phyloP scores from a whole-genome alignment of 1,140 invertebrate genomes.

The Rhyacophila brunnea region DNA sequence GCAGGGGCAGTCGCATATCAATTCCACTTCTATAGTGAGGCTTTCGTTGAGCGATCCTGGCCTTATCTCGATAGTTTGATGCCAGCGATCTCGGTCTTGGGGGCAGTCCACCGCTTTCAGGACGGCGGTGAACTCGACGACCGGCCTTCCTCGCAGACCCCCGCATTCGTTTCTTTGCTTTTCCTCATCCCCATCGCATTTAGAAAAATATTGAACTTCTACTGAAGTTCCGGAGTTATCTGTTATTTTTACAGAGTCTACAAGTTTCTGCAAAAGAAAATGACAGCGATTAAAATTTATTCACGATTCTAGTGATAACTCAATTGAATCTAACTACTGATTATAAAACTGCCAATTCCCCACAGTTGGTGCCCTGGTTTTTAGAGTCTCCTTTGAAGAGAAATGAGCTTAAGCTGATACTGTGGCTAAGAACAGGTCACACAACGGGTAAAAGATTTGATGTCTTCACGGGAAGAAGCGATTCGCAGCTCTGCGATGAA shows the following conservation, averaged over 20 bases:
- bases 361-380: no score
- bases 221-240: slow-evolving; percentile 59
- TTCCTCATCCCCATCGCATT: slow-evolving; percentile 52
- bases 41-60: slow-evolving; percentile 75
- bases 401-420: no score
- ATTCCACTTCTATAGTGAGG: slow-evolving; percentile 66
- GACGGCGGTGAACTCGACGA: slow-evolving; percentile 48
- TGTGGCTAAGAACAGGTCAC: no score
- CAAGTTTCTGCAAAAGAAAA: slow-evolving; percentile 42
- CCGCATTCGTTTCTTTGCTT: slow-evolving; percentile 54
- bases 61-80: slow-evolving; percentile 68
- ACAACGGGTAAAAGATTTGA: no score
- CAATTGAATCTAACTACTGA: no score
- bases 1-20: slow-evolving; percentile 75
- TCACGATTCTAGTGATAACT: no score
- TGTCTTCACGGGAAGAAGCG: no score
- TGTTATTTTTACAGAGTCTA: slow-evolving; percentile 55
- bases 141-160: slow-evolving; percentile 59
- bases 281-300: no score
- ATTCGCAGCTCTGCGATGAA: no score
- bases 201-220: slow-evolving; percentile 61
- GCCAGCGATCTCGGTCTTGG: slow-evolving; percentile 60
- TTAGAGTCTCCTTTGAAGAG: no score
- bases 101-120: slow-evolving; percentile 58
- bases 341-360: no score